Percentiles rank a stretch among this genome's conserved stretches.
phyloP scores from a whole-genome alignment of 2,888 invertebrate genomes.

The Anagyrus pseudococci region DNA sequence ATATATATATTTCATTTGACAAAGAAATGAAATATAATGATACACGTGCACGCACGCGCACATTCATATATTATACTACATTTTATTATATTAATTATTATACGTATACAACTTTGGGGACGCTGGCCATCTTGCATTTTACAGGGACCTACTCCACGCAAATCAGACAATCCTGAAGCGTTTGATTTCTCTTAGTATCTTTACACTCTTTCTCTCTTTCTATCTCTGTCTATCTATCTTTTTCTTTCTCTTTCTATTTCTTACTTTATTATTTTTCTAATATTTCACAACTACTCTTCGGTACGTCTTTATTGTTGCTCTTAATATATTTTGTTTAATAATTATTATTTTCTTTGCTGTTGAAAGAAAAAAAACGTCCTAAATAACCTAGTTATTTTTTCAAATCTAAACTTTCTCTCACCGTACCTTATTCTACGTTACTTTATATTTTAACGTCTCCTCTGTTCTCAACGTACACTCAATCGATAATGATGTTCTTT shows the following conservation, averaged over 20 bases:
- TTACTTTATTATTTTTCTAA: conserved; percentile 23
- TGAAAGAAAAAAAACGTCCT: too few relatives aligned
- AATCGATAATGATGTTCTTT: conserved; percentile 49
- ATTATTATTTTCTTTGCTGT: too few relatives aligned
- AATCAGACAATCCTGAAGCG: conserved; percentile 61
- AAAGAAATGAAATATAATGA: conserved; percentile 17
- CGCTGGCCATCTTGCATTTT: conserved; percentile 63
- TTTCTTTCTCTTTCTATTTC: conserved; percentile 13
- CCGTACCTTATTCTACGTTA: too few relatives aligned
- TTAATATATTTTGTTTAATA: conserved; percentile 13
- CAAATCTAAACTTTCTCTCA: too few relatives aligned
- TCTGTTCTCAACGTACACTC: conserved; percentile 39
- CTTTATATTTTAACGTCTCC: conserved; percentile 22
- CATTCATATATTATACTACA: conserved; percentile 51
- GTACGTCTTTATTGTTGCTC: conserved; percentile 39
- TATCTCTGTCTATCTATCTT: conserved; percentile 32
- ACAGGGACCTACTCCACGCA: conserved; percentile 62
- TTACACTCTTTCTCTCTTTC: conserved; percentile 39
- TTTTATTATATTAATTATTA: conserved; percentile 50
- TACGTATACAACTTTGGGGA: conserved; percentile 61
- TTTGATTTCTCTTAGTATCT: conserved; percentile 45
- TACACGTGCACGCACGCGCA: conserved; percentile 42
- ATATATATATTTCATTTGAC: conserved; percentile 5
- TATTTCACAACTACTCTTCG: too few relatives aligned
- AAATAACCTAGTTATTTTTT: too few relatives aligned